Percentiles rank a stretch among this genome's conserved stretches.
These are phyloP conservation scores for Ips typographus DNA, from an alignment of 1,140 invertebrate genomes.

Conservation along the genomic window DNA sequence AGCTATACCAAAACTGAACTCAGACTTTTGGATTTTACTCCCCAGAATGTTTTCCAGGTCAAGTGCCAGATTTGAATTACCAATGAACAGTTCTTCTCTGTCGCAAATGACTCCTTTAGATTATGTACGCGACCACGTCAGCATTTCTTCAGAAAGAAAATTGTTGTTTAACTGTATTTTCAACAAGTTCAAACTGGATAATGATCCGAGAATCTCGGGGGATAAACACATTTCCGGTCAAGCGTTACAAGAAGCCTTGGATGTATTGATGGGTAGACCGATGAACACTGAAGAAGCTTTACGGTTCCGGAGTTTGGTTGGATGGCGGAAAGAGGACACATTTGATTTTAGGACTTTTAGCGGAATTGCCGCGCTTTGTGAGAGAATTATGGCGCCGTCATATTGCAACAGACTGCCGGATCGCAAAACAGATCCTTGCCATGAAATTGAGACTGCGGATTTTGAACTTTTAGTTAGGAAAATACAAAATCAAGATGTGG, in stretches of 20 bases:
- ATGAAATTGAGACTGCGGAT: conserved; percentile 53
- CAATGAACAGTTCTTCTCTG: conserved; percentile 61
- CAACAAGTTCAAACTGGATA: conserved; percentile 54
- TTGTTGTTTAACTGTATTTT: conserved; percentile 61
- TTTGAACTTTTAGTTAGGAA: conserved; percentile 49
- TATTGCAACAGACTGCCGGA: conserved; percentile 46
- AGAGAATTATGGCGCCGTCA: conserved; percentile 56
- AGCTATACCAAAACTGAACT: conserved; percentile 51
- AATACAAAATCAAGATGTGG: conserved; percentile 42
- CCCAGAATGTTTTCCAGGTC: conserved; percentile 65
- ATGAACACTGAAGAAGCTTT: conserved; percentile 55
- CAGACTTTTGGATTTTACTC: conserved; percentile 59
- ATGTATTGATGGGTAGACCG: conserved; percentile 62
- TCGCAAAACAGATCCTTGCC: conserved; percentile 50
- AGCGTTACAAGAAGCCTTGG: conserved; percentile 58
- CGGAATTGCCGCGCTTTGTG: conserved; percentile 66
- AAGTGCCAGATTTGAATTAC: conserved; percentile 65
- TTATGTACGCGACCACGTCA: conserved; percentile 63
- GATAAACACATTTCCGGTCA: conserved; percentile 51
- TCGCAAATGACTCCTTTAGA: conserved; percentile 60
- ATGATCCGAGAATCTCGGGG: conserved; percentile 37
- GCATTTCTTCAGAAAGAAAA: conserved; percentile 62
- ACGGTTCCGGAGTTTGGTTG: conserved; percentile 55
- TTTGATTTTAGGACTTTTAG: conserved; percentile 68
- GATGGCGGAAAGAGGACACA: conserved; percentile 54